A percentile compares a stretch with the other conserved stretches of the same genome.
phyloP scores from a whole-genome alignment of 2,888 invertebrate species.

The Rosalia funebris region DNA sequence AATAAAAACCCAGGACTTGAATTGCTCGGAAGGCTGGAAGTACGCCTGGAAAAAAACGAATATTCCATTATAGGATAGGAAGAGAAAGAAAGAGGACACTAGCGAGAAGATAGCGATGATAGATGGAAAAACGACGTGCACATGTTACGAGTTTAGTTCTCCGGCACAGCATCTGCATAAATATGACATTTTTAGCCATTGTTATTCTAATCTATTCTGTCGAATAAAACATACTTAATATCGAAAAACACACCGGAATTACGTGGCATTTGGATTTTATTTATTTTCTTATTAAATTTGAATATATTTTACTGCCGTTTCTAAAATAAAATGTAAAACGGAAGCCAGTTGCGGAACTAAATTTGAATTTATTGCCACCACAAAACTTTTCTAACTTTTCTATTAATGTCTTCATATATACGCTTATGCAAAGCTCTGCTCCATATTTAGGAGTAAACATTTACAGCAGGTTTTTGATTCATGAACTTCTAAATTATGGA shows the following conservation, averaged over 20 bases:
- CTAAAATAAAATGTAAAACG: not conserved
- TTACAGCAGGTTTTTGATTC: too few species aligned
- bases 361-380: conserved; percentile 12
- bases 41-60: conserved; percentile 16
- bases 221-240: conserved; percentile 46
- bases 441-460: too few species aligned
- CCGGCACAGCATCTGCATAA: conserved; percentile 49
- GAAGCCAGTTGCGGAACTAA: not conserved
- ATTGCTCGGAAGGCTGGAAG: conserved; percentile 17
- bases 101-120: conserved; percentile 49
- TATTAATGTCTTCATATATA: not conserved
- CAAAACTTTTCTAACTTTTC: conserved; percentile 1
- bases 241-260: conserved; percentile 44
- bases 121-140: conserved; percentile 55
- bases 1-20: conserved; percentile 22
- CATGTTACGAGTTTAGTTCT: conserved; percentile 49
- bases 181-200: conserved; percentile 48
- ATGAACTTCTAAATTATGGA: too few species aligned
- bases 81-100: conserved; percentile 23
- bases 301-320: conserved; percentile 5
- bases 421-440: not conserved
- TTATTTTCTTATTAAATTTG: conserved; percentile 24
- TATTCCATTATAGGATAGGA: conserved; percentile 21
- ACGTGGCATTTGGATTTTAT: conserved; percentile 37
- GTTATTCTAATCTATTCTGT: conserved; percentile 48